Percentiles rank a stretch among this genome's conserved stretches.
These are phyloP conservation scores for Varecia variegata DNA, from an alignment of 2,797 vertebrate genomes.

Conservation along the genomic window DNA sequence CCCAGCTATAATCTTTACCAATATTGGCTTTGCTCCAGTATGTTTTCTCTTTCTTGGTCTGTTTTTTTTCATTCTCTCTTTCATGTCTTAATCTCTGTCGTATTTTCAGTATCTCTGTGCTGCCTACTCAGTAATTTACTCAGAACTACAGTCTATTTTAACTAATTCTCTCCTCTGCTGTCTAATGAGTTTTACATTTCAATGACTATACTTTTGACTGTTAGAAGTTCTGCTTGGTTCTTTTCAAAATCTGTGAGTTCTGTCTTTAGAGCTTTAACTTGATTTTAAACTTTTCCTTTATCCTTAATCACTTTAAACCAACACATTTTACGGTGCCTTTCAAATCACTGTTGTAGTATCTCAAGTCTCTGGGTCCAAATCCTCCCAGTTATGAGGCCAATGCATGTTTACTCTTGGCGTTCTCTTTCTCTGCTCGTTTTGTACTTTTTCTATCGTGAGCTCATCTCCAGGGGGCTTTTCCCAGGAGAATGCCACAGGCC, in stretches of 20 bases:
- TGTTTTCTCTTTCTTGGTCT: not conserved
- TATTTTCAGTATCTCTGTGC: not conserved
- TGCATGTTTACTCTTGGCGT: accelerated
- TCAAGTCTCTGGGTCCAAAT: not conserved
- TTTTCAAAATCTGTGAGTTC: not conserved
- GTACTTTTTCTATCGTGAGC: accelerated
- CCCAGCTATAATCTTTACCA: not conserved
- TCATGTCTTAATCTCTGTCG: not conserved
- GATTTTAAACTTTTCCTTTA: not conserved
- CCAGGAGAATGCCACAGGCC: not conserved
- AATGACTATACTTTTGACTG: not conserved
- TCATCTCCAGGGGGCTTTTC: not conserved
- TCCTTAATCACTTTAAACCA: not conserved
- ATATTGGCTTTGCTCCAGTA: not conserved
- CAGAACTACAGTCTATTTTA: not conserved
- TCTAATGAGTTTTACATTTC: not conserved
- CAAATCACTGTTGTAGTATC: accelerated
- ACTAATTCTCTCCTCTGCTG: not conserved
- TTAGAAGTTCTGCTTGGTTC: not conserved
- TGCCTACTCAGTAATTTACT: not conserved
- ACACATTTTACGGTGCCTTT: accelerated
- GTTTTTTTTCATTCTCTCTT: not conserved
- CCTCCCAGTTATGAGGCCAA: accelerated
- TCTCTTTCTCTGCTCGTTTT: accelerated
- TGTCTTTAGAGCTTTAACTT: not conserved